phyloP scores from a whole-genome alignment of 2,113 vertebrate genomes.

The Cyphomyrus plagiostoma region DNA sequence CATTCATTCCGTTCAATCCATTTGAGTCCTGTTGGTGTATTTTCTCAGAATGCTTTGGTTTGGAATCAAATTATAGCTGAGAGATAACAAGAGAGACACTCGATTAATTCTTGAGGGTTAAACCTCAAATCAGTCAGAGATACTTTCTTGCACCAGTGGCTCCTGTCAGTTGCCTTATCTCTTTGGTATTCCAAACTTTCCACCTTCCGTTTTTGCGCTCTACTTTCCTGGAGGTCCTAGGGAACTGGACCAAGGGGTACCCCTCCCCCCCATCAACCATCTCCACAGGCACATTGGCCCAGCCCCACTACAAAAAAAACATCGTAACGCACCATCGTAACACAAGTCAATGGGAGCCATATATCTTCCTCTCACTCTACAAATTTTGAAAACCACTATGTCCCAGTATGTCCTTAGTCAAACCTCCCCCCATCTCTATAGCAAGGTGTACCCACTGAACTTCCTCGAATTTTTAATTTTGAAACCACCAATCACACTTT shows the following conservation, averaged over 20 bases:
- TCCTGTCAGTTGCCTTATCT: not conserved
- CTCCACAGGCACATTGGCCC: not conserved
- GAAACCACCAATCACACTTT: not conserved
- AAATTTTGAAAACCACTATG: not conserved
- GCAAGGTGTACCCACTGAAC: not conserved
- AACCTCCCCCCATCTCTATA: not conserved
- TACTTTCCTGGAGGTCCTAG: not conserved
- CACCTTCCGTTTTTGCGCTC: not conserved
- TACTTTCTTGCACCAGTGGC: not conserved
- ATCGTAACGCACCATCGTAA: too few relatives aligned
- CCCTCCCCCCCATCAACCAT: not conserved
- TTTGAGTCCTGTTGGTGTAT: not conserved
- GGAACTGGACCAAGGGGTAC: not conserved
- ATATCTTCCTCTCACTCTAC: not conserved
- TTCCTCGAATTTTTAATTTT: not conserved
- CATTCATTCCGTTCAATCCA: not conserved
- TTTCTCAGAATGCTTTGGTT: not conserved
- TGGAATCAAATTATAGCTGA: not conserved
- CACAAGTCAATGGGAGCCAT: not conserved
- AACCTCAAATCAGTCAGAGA: not conserved
- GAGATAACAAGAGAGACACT: not conserved
- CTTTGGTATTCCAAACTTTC: not conserved
- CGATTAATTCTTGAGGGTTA: not conserved
- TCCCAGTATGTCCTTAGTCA: not conserved
- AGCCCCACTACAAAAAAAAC: not conserved